Evolutionary conservation across 2,888 invertebrate species (phyloP), one percentile per base, ranked within the genome.

Genomic region (Ametastegia equiseti): DNA sequence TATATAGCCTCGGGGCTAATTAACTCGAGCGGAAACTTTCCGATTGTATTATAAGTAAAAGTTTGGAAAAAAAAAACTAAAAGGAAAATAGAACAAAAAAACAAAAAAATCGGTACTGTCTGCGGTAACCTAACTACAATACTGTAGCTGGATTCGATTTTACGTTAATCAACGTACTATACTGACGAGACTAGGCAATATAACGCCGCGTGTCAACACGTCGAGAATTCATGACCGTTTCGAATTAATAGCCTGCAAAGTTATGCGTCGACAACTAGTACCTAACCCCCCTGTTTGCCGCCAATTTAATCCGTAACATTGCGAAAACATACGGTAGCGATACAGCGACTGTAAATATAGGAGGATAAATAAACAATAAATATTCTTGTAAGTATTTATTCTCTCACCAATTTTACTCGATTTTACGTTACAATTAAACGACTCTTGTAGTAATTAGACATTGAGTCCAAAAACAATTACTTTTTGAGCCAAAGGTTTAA

Each of bases 171-270:
- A 75, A 75, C 33, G 54, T 36, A 50, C 75, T 50, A 9, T 7
- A 75, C 54, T 54, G 75, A 73, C 71, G 27, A 71, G 69, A 69
- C 42, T 33, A 36, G 54, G 75, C 54, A 54, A 75, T 54, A 36
- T 75, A 54, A 75, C 75, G 19, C 75, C 50, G 36, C 9, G 50
- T 75, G 50, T 75, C 75, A 54, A 75, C 75, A 36, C 50, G 33
- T 13, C 5, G 75, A 50, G 75, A 54, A 75, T 75, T 75, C 75
- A 75, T 75, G 75, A 27, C n/a, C 75, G 75, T 45, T 75, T 50
- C 54, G 36, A 75, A 54, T 54, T 54, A 75, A 75, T 75, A 75
- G 75, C 50, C 33, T 50, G 50, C 54, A 36, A 75, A 54, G 75
- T 75, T 75, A 75, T 75, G 50, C 73, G 15, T 33, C 50, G 71